A percentile compares a stretch with the other conserved stretches of the same genome.
phyloP scores from a whole-genome alignment of 2,797 vertebrate genomes.

The Poecile montanus region DNA sequence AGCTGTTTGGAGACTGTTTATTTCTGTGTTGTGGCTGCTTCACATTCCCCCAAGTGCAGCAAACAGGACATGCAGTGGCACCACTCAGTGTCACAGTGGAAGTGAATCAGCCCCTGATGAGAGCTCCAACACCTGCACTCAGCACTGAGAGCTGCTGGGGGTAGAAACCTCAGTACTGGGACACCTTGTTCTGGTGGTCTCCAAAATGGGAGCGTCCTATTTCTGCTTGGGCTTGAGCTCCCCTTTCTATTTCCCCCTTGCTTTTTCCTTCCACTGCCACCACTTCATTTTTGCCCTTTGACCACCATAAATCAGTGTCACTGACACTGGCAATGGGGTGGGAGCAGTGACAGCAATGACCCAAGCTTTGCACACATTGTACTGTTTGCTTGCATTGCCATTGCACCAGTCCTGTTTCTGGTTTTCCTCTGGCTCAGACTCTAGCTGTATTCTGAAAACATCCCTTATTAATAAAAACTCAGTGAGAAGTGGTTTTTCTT shows the following conservation, averaged over 20 bases:
- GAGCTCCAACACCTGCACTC: not conserved
- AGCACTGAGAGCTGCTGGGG: not conserved
- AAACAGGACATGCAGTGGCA: not conserved
- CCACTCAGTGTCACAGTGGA: accelerated
- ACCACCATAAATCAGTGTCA: not conserved
- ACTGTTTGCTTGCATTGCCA: not conserved
- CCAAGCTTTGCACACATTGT: not conserved
- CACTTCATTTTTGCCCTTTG: not conserved
- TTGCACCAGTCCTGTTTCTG: not conserved
- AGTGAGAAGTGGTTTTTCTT: not conserved
- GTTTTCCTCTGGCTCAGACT: not conserved
- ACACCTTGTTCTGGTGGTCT: not conserved
- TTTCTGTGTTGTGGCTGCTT: not conserved
- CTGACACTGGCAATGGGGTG: not conserved
- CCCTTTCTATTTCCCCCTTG: not conserved
- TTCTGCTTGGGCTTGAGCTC: not conserved
- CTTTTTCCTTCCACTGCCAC: not conserved
- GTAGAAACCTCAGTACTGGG: not conserved
- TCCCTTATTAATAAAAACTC: not conserved
- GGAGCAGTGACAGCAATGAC: not conserved
- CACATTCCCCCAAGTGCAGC: accelerated
- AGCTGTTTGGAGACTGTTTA: not conserved
- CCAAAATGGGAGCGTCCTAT: accelerated
- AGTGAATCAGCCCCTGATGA: not conserved
- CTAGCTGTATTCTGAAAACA: not conserved